These are phyloP conservation scores for Microplitis demolitor DNA, from an alignment of 1,140 invertebrate genomes.

Conservation along the genomic window DNA sequence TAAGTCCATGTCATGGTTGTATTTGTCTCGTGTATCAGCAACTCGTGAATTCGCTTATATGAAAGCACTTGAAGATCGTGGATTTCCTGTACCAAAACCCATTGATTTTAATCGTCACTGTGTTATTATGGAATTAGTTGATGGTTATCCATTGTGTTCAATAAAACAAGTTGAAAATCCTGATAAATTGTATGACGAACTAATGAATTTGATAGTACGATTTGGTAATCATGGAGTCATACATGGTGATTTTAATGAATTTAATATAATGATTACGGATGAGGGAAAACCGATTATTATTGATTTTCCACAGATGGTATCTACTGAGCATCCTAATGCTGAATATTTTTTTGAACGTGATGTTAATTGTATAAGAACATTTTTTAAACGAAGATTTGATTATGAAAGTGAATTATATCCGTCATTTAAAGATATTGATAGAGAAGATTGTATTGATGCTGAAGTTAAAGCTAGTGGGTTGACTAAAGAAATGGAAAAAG, in stretches of 20 bases:
- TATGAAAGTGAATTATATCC: constrained; percentile 92
- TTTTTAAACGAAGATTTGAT: constrained; percentile 89
- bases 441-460: constrained; percentile 83
- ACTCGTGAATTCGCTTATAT: constrained; percentile 99
- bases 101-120: constrained; percentile 96
- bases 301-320: constrained; percentile 99
- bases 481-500: constrained; percentile 82
- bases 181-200: constrained; percentile 85
- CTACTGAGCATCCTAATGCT: constrained; percentile 90
- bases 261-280: constrained; percentile 91
- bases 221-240: constrained; percentile 95
- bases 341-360: constrained; percentile 95
- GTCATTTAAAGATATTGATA: constrained; percentile 78
- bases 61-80: constrained; percentile 88
- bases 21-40: constrained; percentile 95
- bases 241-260: constrained; percentile 99
- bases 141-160: constrained; percentile 80
- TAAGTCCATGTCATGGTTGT: constrained; percentile 92
- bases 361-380: constrained; percentile 89
- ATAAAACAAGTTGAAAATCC: constrained; percentile 80
- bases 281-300: constrained; percentile 87
- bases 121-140: constrained; percentile 93
- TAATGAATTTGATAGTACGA: constrained; percentile 93
- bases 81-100: constrained; percentile 94
- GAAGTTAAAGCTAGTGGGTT: constrained; percentile 91